phyloP scores from a whole-genome alignment of 2,888 invertebrate genomes.

The Caenorhabditis wallacei region DNA sequence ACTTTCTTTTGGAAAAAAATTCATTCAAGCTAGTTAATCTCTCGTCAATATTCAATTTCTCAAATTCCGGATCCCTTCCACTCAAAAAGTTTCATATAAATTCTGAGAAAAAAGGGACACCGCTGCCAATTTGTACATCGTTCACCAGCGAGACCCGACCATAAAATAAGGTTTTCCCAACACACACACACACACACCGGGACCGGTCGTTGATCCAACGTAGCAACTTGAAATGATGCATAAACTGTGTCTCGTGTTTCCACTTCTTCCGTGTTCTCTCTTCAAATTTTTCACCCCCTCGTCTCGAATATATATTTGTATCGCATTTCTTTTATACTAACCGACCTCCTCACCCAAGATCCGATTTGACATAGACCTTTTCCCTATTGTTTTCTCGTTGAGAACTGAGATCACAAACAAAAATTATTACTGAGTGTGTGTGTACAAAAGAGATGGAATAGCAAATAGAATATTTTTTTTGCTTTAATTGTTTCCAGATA shows the following conservation, averaged over 20 bases:
- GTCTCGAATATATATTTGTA: constrained; percentile 34
- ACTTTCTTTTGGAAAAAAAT: no score
- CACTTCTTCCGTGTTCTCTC: constrained; percentile 12
- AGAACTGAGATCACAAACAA: constrained; percentile 13
- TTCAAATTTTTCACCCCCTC: constrained; percentile 10
- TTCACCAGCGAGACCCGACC: constrained; percentile 37
- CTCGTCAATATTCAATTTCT: no score
- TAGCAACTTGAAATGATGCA: constrained; percentile 56
- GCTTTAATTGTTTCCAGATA: constrained; percentile 20
- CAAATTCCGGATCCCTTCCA: not conserved
- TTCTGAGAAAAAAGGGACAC: constrained; percentile 17
- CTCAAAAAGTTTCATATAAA: constrained; percentile 1
- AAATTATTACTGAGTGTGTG: not conserved
- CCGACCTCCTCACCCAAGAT: constrained; percentile 50
- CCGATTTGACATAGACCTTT: constrained; percentile 47
- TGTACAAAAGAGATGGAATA: constrained; percentile 4
- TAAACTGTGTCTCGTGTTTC: constrained; percentile 39
- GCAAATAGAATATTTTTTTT: not conserved
- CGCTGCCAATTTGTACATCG: constrained; percentile 51
- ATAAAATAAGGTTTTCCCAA: constrained; percentile 48
- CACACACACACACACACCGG: constrained; percentile 33
- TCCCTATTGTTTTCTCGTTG: constrained; percentile 5
- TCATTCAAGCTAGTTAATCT: no score
- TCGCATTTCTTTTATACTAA: constrained; percentile 49
- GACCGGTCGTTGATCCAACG: constrained; percentile 50